A percentile compares a stretch with the other conserved stretches of the same genome.
phyloP scores from a whole-genome alignment of 2,797 vertebrate genomes.

The Bryconaethiops microstoma region DNA sequence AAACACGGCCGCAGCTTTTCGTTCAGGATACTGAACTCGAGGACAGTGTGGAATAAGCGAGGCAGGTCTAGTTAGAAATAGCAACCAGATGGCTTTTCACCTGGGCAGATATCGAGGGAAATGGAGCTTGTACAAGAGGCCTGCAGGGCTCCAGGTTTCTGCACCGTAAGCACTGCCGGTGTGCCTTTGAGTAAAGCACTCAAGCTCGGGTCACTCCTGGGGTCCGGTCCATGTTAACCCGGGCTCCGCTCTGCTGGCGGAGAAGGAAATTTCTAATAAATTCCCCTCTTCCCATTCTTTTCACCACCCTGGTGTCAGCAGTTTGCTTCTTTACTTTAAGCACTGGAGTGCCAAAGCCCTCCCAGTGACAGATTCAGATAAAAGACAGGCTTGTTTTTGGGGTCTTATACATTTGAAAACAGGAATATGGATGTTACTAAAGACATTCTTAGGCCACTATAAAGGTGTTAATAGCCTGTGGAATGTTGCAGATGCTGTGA shows the following conservation, averaged over 20 bases:
- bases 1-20: no score
- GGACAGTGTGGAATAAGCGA: no score
- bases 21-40: no score
- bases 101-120: neutral
- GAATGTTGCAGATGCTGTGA: neutral
- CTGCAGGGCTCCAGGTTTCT: conserved; percentile 2
- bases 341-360: no score
- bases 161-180: neutral
- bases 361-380: no score
- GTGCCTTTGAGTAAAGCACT: conserved; percentile 7
- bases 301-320: neutral
- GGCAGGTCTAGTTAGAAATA: neutral
- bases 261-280: neutral
- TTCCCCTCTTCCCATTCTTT: neutral
- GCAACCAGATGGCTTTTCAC: neutral
- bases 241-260: neutral
- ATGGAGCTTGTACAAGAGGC: neutral
- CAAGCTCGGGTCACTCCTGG: neutral
- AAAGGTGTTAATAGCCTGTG: neutral
- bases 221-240: neutral
- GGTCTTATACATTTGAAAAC: neutral
- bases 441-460: neutral
- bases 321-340: neutral
- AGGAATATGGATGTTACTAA: neutral
- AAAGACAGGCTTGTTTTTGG: no score